These are phyloP conservation scores for Pseudomugil gertrudae DNA, from an alignment of 2,797 vertebrate species.

Conservation along the genomic window DNA sequence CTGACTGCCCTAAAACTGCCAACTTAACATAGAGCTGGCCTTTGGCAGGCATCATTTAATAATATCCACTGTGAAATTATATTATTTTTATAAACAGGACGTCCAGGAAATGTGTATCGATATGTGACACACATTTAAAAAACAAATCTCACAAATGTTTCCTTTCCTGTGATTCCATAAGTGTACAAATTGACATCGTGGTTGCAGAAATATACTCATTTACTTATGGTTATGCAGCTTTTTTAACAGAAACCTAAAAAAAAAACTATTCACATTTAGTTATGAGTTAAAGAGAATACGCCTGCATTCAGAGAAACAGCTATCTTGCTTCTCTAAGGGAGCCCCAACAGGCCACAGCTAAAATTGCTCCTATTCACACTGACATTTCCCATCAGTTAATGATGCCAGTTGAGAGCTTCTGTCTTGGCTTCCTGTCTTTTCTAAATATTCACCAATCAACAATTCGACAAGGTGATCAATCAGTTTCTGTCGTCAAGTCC, in stretches of 20 bases:
- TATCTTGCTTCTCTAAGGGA: not conserved
- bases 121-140: not conserved
- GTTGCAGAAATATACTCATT: not conserved
- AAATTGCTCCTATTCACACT: not conserved
- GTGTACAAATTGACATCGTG: not conserved
- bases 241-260: not conserved
- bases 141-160: not conserved
- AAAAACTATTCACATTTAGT: not conserved
- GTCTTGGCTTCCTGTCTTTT: constrained; percentile 44
- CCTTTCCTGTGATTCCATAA: not conserved
- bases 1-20: no score
- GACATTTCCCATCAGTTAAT: constrained; percentile 22
- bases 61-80: no score
- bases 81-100: no score
- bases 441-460: constrained; percentile 64
- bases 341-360: not conserved
- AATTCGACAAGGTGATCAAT: constrained; percentile 74
- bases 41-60: no score
- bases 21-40: no score
- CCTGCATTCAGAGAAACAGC: not conserved
- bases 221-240: not conserved
- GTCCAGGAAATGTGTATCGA: not conserved
- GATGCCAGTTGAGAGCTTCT: constrained; percentile 54
- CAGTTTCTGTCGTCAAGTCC: constrained; percentile 73
- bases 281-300: not conserved